Conservation (phyloP, 2,797 vertebrate species). For the Acrossocheilus fasciatus region DNA sequence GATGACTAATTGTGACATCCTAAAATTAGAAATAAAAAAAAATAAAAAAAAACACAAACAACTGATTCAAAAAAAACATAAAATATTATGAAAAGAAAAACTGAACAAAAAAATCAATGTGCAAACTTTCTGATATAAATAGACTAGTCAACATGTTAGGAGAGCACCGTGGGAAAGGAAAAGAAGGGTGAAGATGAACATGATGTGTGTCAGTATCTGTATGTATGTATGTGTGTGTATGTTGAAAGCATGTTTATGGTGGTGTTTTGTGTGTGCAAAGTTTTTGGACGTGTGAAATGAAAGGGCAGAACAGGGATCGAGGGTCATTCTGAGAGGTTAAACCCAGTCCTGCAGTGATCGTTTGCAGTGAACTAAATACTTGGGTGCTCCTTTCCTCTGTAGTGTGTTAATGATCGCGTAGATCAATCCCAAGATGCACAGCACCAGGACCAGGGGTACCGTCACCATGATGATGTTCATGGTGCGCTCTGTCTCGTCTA, state of each 20-base stretch:
- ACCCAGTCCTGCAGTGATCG: slow-evolving; percentile 98
- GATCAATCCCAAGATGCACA: slow-evolving; percentile 91
- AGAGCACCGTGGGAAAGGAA: slow-evolving; percentile 75
- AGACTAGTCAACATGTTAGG: slow-evolving; percentile 76
- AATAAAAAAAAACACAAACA: slow-evolving; percentile 64
- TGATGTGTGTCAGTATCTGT: slow-evolving; percentile 53
- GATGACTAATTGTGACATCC: slow-evolving; percentile 52
- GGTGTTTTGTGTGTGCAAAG: slow-evolving; percentile 34
- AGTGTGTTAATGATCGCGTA: slow-evolving; percentile 93
- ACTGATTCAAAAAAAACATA: background rate
- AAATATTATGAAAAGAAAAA: slow-evolving; percentile 55
- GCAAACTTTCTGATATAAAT: slow-evolving; percentile 84
- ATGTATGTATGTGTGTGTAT: background rate
- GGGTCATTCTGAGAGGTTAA: slow-evolving; percentile 73
- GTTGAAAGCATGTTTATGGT: slow-evolving; percentile 38
- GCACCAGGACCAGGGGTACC: slow-evolving; percentile 91
- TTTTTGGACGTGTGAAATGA: slow-evolving; percentile 41
- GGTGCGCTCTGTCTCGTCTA: slow-evolving; percentile 90
- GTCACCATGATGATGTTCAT: slow-evolving; percentile 93
- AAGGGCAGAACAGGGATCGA: slow-evolving; percentile 53
- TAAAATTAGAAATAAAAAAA: slow-evolving; percentile 62
- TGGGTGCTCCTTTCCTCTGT: slow-evolving; percentile 93
- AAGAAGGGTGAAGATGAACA: slow-evolving; percentile 51
- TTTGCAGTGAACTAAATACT: slow-evolving; percentile 94
- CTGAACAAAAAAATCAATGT: slow-evolving; percentile 74